Evolutionary conservation across 1,140 invertebrate species (phyloP).

Genomic region (Achroia grisella): DNA sequence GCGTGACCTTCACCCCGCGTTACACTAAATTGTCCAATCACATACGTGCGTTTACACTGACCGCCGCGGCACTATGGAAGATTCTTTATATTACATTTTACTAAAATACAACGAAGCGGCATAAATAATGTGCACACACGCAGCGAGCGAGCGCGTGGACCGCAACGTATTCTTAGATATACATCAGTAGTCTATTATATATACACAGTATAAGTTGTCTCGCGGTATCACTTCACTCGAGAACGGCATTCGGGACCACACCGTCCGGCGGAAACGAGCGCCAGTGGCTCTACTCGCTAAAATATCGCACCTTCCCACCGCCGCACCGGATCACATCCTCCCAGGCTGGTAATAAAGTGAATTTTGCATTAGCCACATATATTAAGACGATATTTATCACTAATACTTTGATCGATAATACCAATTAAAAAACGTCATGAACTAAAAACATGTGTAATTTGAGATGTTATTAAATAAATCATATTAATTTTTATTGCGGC

Average conservation of each 20-base stretch:
- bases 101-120: neutral
- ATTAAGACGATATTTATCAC: neutral
- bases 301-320: conserved; percentile 63
- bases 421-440: neutral
- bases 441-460: no score
- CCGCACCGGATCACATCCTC: conserved; percentile 69
- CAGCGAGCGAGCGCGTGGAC: neutral
- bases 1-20: no score
- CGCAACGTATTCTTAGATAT: no score
- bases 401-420: neutral
- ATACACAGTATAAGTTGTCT: neutral
- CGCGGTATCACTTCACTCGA: neutral
- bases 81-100: neutral
- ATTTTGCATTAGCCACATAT: neutral
- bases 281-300: conserved; percentile 45
- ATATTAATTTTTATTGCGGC: no score
- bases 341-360: conserved; percentile 65
- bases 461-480: no score
- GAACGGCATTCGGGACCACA: neutral
- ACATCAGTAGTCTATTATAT: neutral
- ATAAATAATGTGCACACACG: neutral
- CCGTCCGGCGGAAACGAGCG: neutral
- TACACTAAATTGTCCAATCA: no score
- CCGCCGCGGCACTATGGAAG: neutral
- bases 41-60: no score